Evolutionary conservation across 1,140 invertebrate species (phyloP).

Genomic region (Acarapis woodi): DNA sequence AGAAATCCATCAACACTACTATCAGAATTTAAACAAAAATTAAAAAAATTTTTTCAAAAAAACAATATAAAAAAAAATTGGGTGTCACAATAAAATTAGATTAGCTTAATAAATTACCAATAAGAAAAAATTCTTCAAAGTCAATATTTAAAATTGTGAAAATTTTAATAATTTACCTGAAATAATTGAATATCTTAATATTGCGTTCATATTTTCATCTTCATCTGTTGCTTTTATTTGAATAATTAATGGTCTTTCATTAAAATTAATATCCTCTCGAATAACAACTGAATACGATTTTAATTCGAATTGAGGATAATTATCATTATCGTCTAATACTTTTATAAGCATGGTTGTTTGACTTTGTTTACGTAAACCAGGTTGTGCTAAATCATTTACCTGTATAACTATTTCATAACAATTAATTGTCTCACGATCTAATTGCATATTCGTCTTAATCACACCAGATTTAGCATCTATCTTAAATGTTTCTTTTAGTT

Average conservation of each 20-base stretch:
- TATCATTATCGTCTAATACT: slow-evolving; percentile 79
- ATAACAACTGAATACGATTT: slow-evolving; percentile 47
- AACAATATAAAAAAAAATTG: too few species aligned
- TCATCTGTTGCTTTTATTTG: slow-evolving; percentile 59
- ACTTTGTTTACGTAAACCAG: slow-evolving; percentile 33
- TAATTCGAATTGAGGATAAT: slow-evolving; percentile 77
- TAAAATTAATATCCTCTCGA: slow-evolving; percentile 54
- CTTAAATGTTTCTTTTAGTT: slow-evolving; percentile 40
- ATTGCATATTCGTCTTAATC: slow-evolving; percentile 39
- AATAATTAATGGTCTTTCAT: slow-evolving; percentile 48
- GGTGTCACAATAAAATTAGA: too few species aligned
- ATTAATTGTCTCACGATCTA: slow-evolving; percentile 64
- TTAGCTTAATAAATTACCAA: too few species aligned
- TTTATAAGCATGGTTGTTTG: slow-evolving; percentile 51
- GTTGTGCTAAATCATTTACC: slow-evolving; percentile 49
- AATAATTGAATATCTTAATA: slow-evolving; percentile 69
- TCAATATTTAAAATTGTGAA: too few species aligned
- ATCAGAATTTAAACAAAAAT: too few species aligned
- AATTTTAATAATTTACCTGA: too few species aligned
- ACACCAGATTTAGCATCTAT: slow-evolving; percentile 52
- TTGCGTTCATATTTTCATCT: slow-evolving; percentile 65
- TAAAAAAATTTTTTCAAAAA: too few species aligned
- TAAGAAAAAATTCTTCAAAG: too few species aligned
- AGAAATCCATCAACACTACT: too few species aligned
- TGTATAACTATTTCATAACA: slow-evolving; percentile 55